Base-by-base conservation (phyloP, 1,140 invertebrate species). In the Hycleus cichorii region DNA sequence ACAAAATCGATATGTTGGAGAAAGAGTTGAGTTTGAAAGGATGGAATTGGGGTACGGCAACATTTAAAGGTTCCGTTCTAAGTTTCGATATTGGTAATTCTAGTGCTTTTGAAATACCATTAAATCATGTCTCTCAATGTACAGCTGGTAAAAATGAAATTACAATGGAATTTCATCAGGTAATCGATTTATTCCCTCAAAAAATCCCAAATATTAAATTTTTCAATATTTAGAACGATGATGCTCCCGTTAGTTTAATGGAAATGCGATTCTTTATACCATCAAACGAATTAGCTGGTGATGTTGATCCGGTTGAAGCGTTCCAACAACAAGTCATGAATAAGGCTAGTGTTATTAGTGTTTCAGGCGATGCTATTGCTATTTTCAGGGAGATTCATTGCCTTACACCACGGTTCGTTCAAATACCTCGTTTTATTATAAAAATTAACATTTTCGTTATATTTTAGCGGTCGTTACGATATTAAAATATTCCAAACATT, bases 241-340 rank as follows among this genome's bases (percentile, higher is more conserved):
- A 99, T 77, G 94, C 94, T 2, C 88, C 95, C 4, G 93, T 98
- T 0, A 93, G 91, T 69, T 77, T 99, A 49, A 90, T 95, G 82
- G 97, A 99, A 78, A 92, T 99, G 85, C 80, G 97, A 40, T 98
- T 99, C 74, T 94, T 97, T 74, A 95, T 99, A 72, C 97, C 97
- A 10, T 80, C 89, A 1, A 88, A 83, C 65, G 90, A 93, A 65
- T 78, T 90, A 43, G 84, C 83, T 2, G 87, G 87, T 9, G 93
- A 94, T 69, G 80, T 86, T 66, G 94, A 97, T 78, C 87, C 93
- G 3, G 93, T 98, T 0, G 92, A 97, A 71, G 87, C 91, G 42
- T 99, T 99, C 79, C 89, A 97, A 69, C 86, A 95, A 64, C 88
- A 95, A 74, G 94, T 99, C 3, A 90, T 98, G 86, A 85, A 88